phyloP scores from a whole-genome alignment of 2,888 invertebrate genomes.

The Dichetophora obliterata region DNA sequence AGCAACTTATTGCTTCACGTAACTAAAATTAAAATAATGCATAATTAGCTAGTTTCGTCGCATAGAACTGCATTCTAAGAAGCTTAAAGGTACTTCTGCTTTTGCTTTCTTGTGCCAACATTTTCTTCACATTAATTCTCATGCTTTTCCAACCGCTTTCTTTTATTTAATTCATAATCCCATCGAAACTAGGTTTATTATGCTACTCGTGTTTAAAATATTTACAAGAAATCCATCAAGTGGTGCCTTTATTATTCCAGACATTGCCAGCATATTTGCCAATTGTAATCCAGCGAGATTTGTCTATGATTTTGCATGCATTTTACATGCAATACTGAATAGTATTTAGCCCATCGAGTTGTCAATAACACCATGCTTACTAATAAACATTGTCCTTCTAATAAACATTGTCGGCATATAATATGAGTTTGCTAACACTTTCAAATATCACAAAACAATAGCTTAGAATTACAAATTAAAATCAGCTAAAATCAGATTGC shows the following conservation, averaged over 20 bases:
- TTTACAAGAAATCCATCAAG: constrained; percentile 46
- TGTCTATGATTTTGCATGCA: constrained; percentile 34
- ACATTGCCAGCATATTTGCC: constrained; percentile 38
- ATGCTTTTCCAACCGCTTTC: too few species aligned
- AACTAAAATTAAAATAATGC: too few species aligned
- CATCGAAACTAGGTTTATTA: constrained; percentile 30
- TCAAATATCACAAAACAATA: constrained; percentile 8
- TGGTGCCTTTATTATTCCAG: constrained; percentile 46
- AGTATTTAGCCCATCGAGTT: constrained; percentile 4
- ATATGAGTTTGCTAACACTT: constrained; percentile 51
- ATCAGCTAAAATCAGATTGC: constrained; percentile 39
- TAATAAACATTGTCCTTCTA: too few species aligned
- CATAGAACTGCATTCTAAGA: constrained; percentile 34
- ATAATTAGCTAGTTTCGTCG: not conserved
- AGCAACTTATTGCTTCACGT: too few species aligned
- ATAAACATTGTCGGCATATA: constrained; percentile 59
- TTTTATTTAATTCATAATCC: constrained; percentile 40
- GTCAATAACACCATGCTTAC: too few species aligned
- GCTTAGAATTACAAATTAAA: constrained; percentile 33
- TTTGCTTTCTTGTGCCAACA: not conserved
- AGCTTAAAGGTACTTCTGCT: constrained; percentile 2
- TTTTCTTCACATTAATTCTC: too few species aligned
- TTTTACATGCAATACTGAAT: constrained; percentile 4
- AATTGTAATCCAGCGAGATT: constrained; percentile 39
- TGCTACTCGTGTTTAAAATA: constrained; percentile 34